Conservation (phyloP, 2,797 vertebrate genomes). For the Ambastaia sidthimunki region DNA sequence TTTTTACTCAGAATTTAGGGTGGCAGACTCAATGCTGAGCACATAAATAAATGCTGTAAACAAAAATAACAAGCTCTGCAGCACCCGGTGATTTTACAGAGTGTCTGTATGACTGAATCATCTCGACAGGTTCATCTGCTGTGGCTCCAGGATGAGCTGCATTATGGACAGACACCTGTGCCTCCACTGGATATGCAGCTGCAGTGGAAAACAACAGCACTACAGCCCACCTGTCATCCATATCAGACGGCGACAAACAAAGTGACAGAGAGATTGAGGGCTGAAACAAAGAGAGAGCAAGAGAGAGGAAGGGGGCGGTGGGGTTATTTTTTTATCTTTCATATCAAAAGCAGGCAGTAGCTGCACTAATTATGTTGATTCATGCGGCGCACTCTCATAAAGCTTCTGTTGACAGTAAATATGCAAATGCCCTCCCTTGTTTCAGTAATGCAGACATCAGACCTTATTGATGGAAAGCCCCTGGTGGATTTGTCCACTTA, state of each 20-base stretch:
- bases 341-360: slow-evolving; percentile 42
- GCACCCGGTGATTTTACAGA: neutral
- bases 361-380: slow-evolving; percentile 54
- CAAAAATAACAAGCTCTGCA: slow-evolving; percentile 5
- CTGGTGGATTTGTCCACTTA: slow-evolving; percentile 49
- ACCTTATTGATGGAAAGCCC: slow-evolving; percentile 53
- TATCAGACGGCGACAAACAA: slow-evolving; percentile 30
- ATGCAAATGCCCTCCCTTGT: slow-evolving; percentile 46
- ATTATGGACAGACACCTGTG: slow-evolving; percentile 43
- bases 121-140: slow-evolving; percentile 24
- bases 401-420: slow-evolving; percentile 43
- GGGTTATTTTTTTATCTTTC: slow-evolving; percentile 33
- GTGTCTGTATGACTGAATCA: slow-evolving; percentile 16
- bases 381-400: slow-evolving; percentile 45
- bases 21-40: neutral
- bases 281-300: neutral
- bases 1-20: neutral
- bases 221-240: slow-evolving; percentile 39
- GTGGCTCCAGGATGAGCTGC: slow-evolving; percentile 25
- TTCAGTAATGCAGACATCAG: slow-evolving; percentile 48
- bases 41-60: neutral
- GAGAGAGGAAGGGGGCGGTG: neutral
- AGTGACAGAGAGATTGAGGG: neutral
- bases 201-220: slow-evolving; percentile 31
- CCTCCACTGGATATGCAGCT: slow-evolving; percentile 37